Percentiles rank a stretch among this genome's conserved stretches.
Conservation (phyloP, 2,888 invertebrate genomes). For the Mythimna vitellina region DNA sequence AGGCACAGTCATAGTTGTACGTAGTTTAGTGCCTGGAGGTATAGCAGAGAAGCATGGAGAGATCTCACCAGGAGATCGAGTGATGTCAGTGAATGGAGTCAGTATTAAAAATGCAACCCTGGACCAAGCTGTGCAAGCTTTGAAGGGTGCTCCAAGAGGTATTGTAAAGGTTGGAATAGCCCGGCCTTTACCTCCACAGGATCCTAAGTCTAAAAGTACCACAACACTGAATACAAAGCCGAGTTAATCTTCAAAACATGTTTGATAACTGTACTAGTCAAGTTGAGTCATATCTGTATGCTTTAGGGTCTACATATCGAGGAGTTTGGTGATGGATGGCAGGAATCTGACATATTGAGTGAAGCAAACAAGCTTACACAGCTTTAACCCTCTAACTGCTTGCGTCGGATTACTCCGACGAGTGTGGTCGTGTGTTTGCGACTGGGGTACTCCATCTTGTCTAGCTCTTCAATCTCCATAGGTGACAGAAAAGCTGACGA, state of each 20-base stretch:
- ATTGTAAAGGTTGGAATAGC: constrained; percentile 97
- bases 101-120: constrained; percentile 97
- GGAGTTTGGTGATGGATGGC: constrained; percentile 65
- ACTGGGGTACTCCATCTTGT: no score
- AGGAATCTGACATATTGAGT: constrained; percentile 44
- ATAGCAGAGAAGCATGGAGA: constrained; percentile 98
- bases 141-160: constrained; percentile 98
- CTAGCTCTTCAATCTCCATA: no score
- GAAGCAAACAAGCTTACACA: neutral
- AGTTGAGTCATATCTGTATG: constrained; percentile 85
- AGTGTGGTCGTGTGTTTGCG: no score
- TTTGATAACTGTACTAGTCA: constrained; percentile 83
- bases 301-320: constrained; percentile 76
- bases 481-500: no score
- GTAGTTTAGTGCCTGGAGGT: constrained; percentile 99
- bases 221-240: constrained; percentile 82
- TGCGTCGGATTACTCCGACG: no score
- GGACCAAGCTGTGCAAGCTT: constrained; percentile 98
- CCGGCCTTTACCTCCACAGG: constrained; percentile 92
- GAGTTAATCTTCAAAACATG: constrained; percentile 82
- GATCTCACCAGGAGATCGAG: constrained; percentile 98
- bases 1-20: constrained; percentile 98
- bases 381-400: neutral
- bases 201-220: constrained; percentile 84
- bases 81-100: constrained; percentile 97